phyloP scores from a whole-genome alignment of 1,140 invertebrate genomes.

The Phymastichus coffea region DNA sequence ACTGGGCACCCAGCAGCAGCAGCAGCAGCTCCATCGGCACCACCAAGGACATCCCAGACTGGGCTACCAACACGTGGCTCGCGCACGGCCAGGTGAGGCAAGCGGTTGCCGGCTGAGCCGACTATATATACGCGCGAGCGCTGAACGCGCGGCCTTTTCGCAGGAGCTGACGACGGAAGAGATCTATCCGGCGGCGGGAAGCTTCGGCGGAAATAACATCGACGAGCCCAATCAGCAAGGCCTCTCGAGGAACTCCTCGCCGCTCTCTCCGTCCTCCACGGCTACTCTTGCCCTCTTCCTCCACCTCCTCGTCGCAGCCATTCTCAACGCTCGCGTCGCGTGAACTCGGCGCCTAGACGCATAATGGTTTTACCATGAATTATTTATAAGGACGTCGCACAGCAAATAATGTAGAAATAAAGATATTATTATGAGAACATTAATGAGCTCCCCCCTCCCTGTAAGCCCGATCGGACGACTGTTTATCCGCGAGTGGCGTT shows the following conservation, averaged over 20 bases:
- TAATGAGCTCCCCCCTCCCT: no score
- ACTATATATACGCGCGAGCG: neutral
- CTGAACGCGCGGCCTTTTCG: neutral
- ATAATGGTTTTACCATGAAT: no score
- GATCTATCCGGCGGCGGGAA: conserved; percentile 58
- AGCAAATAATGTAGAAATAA: no score
- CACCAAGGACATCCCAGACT: conserved; percentile 48
- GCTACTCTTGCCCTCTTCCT: no score
- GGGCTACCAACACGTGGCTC: conserved; percentile 49
- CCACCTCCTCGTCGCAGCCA: no score
- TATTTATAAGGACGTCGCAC: no score
- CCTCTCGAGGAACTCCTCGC: conserved; percentile 37
- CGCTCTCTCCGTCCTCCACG: neutral
- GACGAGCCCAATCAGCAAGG: conserved; percentile 65
- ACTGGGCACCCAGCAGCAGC: no score
- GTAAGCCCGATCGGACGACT: no score
- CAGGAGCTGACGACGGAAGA: conserved; percentile 47
- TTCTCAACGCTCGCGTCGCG: no score
- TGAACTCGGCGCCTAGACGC: no score
- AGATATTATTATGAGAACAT: no score
- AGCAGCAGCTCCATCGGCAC: neutral
- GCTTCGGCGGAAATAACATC: conserved; percentile 58
- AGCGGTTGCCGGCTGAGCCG: neutral
- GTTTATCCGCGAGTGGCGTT: no score
- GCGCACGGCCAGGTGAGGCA: conserved; percentile 18